Evolutionary conservation across 2,888 invertebrate species (phyloP), one percentile per base, ranked within the genome.

Genomic region (Odontothrips loti): DNA sequence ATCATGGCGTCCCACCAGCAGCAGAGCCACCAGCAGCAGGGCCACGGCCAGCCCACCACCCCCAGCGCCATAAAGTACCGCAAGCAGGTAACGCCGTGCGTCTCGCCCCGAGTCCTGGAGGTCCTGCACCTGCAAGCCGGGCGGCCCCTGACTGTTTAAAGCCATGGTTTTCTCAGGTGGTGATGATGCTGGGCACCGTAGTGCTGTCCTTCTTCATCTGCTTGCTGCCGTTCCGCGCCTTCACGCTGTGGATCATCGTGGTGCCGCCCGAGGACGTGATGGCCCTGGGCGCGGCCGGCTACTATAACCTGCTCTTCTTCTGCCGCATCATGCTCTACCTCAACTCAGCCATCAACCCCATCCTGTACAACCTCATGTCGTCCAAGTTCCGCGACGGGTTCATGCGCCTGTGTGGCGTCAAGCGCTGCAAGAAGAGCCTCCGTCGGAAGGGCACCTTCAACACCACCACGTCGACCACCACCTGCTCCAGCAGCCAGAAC

Each of bases 181-280:
- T 96, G 75, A 88, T 95, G 81, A 96, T 96, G 96, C 88, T 97
- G 51, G 95, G 94, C 11, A 94, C 96, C 0, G 96, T 97, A 0
- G 96, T 97, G 0, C 87, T 96, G 47, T 95, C 95, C 80, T 98
- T 97, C 88, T 97, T 98, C 87, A 88, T 96, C 81, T 97, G 96
- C 86, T 90, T 97, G 79, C 88, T 97, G 82, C 97, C 97, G 0
- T 96, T 97, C 87, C 92, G 96, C 83, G 94, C 96, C 2, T 90
- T 97, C 79, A 96, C 94, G 0, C 88, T 97, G 79, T 96, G 95
- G 95, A 93, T 96, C 82, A 94, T 97, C 82, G 82, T 84, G 79
- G 93, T 93, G 79, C 93, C 94, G 48, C 90, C 91, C 0, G 92
- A 93, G 85, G 90, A 91, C 86, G 86, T 88, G 1, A 87, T 90